Evolutionary conservation across 2,797 vertebrate species (phyloP), one percentile per base, ranked within the genome.

Genomic region (Pygocentrus nattereri): DNA sequence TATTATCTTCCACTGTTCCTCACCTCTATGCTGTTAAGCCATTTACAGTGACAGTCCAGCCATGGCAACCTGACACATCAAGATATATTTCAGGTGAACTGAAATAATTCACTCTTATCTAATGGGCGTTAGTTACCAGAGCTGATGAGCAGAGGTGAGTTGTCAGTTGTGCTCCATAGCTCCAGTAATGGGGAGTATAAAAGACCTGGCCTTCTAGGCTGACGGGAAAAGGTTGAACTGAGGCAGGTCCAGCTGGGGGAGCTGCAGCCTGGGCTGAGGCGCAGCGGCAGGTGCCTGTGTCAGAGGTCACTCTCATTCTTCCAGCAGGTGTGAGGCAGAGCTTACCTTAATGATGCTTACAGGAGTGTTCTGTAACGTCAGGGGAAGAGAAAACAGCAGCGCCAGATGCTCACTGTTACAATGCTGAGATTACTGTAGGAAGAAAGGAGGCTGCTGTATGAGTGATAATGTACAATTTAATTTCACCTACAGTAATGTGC

Each of bases 231-330:
- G 76, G 50, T 67, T 72, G 79, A 34, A 64, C 65, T 61, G 52
- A 79, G 54, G 74, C 47, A 59, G 78, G 70, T 30, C 77, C 74
- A 61, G 76, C n/a, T 16, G 81, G 52, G 76, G 67, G 84, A 85
- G 49, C 59, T 76, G 59, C 58, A 74, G 78, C 44, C 16, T 64
- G 67, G 78, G 56, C 68, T 58, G 54, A 80, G 34, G 59, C 23
- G 23, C 80, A 62, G 79, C 83, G 85, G 84, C 79, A 79, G 69
- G 64, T 80, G 41, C 80, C 85, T 65, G 75, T 73, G 82, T 83
- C 81, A 88, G 78, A 88, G 85, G 86, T 89, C 87, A 85, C 79
- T 83, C 86, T 89, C 78, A 84, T 86, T 87, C 82, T 44, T 89
- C 81, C 79, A 85, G 83, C 83, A 86, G 86, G 87, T 86, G 85